Base-by-base conservation (phyloP, 2,797 vertebrate species). In the Scomberomorus guttatus region DNA sequence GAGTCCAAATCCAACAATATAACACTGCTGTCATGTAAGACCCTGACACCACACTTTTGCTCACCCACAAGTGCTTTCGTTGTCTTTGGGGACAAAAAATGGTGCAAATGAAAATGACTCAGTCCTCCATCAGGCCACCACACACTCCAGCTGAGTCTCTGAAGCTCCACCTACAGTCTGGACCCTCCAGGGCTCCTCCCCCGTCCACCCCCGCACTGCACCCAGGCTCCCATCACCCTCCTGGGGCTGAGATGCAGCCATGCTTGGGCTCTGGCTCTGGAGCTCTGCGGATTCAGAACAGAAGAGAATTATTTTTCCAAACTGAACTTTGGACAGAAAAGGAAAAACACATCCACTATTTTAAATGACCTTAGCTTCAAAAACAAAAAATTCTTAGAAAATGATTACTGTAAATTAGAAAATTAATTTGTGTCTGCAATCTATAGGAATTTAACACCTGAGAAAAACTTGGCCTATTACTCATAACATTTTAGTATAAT, bases 81-180 rank as follows among this genome's bases (percentile, higher is more conserved):
- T 20, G 25, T 52, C 39, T 66, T 25, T 24, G 4, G 9, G 5
- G 17, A 29, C 10, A 7, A 2, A 17, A 9, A 20, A n/a, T 25
- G 44, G n/a, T 0, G 2, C 48, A 2, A 20, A 8, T 42, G 5
- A 2, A 61, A n/a, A 27, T 12, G 15, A 37, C 17, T 22, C 37
- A 6, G 1, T 62, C 25, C 6, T 27, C 64, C 17, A 1, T 91
- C 81, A 92, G 22, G 89, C 82, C 65, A 87, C 88, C 52, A 84
- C 74, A 67, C 88, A 87, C 74, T 94, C 76, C 68, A 34, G 1
- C 51, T 84, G 86, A 29, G 58, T 22, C 18, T 91, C 83, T 20
- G 85, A 44, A 7, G 67, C 68, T 27, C 63, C 69, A 6, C 27
- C 57, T 68, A 75, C 58, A 0, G 56, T 27, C 27, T 74, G 89